Evolutionary conservation across 2,888 invertebrate genomes (phyloP), one percentile per base, ranked within the genome.

Genomic region (Glaucopsyche alexis): DNA sequence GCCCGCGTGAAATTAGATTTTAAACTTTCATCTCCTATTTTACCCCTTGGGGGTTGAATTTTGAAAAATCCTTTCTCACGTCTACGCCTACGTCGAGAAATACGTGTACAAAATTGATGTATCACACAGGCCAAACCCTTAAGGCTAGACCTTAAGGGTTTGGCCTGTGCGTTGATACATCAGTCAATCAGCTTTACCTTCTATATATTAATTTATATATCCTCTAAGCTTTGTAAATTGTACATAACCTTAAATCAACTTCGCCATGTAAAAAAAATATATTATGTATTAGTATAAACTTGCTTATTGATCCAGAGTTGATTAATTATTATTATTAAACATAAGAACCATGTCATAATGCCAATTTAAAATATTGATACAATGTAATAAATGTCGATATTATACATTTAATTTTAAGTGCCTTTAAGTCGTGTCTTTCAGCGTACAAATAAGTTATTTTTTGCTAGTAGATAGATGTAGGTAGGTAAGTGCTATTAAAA

Each of bases 361-460:
- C 55, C 19, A 8, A 11, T 16, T n/a, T 16, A 55, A 19, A 55
- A 19, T 19, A 55, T 55, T 19, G 16, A 52, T 19, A 16, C 52
- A 52, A 16, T 16, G 11, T 60, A 60, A 29, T 38, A 13, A 29
- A 38, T 60, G 14, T 38, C 19, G 55, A 55, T 60, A 38, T 29
- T 13, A 29, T 11, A 60, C 55, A 29, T 38, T 60, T 60, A 29
- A 66, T 75, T 45, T 66, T 71, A 73, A 67, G 77, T 77, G 77
- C 77, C 75, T 77, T 71, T 71, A 73, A 69, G 49, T 38, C 74
- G 74, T 76, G 72, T 75, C 75, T 72, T 72, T 74, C 49, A 45
- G 71, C 71, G 64, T 19, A 71, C 66, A 45, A 71, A 70, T 74
- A 38, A 38, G 47, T 13, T 19, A 9, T 70, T 45, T 72, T 74